Base-by-base conservation (phyloP, 2,888 invertebrate species). In the Drosophila algonquin region DNA sequence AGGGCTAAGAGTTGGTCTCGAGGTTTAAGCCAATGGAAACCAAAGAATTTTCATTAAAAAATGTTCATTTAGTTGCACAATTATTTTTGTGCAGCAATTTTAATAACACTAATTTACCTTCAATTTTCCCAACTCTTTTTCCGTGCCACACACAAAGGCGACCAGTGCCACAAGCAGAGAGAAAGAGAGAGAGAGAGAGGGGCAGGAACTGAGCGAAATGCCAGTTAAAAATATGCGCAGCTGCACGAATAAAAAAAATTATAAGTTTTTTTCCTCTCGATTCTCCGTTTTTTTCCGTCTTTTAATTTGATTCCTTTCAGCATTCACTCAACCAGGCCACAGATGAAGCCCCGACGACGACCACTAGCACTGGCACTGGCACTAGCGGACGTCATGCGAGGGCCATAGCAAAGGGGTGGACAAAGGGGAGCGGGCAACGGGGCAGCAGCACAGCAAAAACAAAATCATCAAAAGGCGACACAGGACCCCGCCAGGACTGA, bases 41-140 rank as follows among this genome's bases (percentile, higher is more conserved):
- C 81, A 87, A 84, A 73, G 86, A 80, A 80, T 75, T 80, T 87
- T 83, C 80, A 84, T 86, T 88, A 88, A 86, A 40, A 40, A 88
- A 81, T 76, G 81, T 76, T 88, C 84, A 85, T 84, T 85, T 77
- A 88, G 79, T 76, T 77, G 75, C 67, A 81, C 89, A 88, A 83
- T 88, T 84, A 88, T 79, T 87, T 77, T 75, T 75, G 76, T 80
- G 87, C 80, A 87, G 71, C 80, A 75, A 89, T 88, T 89, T 87
- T 89, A 89, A 87, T 88, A 83, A 88, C 80, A 83, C 83, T 88
- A 88, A 83, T 86, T 88, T 88, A 78, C 87, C 86, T 86, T 59
- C 72, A 88, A 80, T 78, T 80, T 70, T 57, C 40, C 5, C 73
- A 79, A 70, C 63, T 75, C 65, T 67, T 79, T 67, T 50, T 48